Base-by-base conservation (phyloP, 2,888 invertebrate genomes). In the Agrochola lychnidis region DNA sequence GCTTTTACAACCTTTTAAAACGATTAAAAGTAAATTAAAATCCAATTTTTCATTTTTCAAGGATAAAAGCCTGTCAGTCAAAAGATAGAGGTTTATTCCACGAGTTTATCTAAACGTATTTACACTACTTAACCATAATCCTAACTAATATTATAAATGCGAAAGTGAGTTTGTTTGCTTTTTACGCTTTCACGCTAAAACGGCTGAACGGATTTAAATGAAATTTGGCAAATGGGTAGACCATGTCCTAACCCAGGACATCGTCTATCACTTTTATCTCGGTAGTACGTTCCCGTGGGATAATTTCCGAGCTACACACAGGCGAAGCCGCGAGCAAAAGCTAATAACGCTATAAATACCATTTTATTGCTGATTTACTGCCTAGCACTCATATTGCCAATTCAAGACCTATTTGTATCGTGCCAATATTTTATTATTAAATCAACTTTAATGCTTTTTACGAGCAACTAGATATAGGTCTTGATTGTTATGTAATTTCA, bases 1-100 rank as follows among this genome's bases (percentile, higher is more conserved):
- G 53, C 45, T 78, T 78, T 66, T 79, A 10, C 9, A 59, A 64
- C 63, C 63, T 79, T 72, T 73, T 72, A 59, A 79, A 79, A 6
- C 64, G 10, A 73, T 79, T 73, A 78, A 66, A 79, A 72, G 57
- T 36, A 64, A 36, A 68, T 73, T 80, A 25, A 67, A 74, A 67
- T 30, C 3, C 9, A 42, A 51, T 79, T 79, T 61, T 73, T 53
- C 16, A 71, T 59, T 16, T 70, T 53, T 14, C 64, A 72, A 79
- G 36, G 59, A 48, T 66, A 45, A 6, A 40, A 4, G 14, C 62
- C 42, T 14, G 25, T 40, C 12, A 40, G 30, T 30, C 3, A 14
- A 12, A 12, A 78, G 45, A 53, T 10, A 63, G 16, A 78, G 10
- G 9, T 63, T 42, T 42, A 25, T 2, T 64, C 22, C 25, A 36